phyloP scores from a whole-genome alignment of 2,113 vertebrate species.

The Grus americana region DNA sequence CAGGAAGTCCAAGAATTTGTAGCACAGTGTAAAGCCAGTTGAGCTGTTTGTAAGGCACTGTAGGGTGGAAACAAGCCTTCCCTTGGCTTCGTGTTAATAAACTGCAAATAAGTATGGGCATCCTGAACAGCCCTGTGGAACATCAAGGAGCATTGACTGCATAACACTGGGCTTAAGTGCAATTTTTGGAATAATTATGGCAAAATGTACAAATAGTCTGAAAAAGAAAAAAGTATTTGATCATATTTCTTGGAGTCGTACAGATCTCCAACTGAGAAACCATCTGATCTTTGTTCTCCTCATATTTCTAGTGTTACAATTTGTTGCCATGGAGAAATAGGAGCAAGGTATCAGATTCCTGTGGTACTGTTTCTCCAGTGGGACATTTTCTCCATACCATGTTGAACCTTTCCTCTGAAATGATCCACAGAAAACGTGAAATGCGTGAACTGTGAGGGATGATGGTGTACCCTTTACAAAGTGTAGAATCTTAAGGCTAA shows the following conservation, averaged over 20 bases:
- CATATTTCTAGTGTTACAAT: slow-evolving; percentile 16
- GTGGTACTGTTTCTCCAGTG: not conserved
- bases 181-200: not conserved
- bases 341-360: not conserved
- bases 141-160: not conserved
- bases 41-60: not conserved
- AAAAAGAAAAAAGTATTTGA: not conserved
- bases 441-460: not conserved
- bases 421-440: not conserved
- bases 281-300: not conserved
- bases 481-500: not conserved
- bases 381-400: not conserved
- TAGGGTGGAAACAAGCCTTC: slow-evolving; percentile 13
- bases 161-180: not conserved
- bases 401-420: not conserved
- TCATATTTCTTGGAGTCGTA: not conserved
- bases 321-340: slow-evolving; percentile 62
- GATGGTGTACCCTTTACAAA: not conserved
- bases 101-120: not conserved
- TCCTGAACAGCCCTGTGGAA: not conserved
- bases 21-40: not conserved
- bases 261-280: not conserved
- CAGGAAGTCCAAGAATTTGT: not conserved
- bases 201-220: not conserved
- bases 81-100: slow-evolving; percentile 12